Evolutionary conservation across 2,888 invertebrate species (phyloP).

Genomic region (Biston betularia): DNA sequence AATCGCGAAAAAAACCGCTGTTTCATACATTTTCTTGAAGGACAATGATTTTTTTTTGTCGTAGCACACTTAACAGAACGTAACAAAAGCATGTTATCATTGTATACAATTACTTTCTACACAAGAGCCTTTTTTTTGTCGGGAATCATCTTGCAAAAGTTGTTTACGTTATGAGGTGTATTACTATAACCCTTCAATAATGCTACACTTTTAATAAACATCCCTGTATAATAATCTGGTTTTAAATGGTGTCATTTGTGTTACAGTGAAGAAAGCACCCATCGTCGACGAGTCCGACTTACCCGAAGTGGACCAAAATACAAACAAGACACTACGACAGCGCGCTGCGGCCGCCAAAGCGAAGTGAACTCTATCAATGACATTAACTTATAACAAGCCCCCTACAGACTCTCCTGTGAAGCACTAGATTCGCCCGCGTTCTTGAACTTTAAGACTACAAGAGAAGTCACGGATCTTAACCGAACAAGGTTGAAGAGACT

Average conservation of each 20-base stretch:
- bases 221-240: background rate
- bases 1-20: too few species aligned
- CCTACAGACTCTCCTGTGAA: constrained; percentile 5
- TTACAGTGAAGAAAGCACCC: constrained; percentile 87
- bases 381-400: constrained; percentile 7
- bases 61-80: too few species aligned
- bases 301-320: constrained; percentile 97
- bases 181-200: too few species aligned
- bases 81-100: too few species aligned
- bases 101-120: too few species aligned
- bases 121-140: too few species aligned
- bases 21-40: too few species aligned
- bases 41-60: too few species aligned
- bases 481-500: too few species aligned
- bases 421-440: background rate
- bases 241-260: constrained; percentile 52
- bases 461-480: background rate
- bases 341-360: constrained; percentile 85
- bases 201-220: too few species aligned
- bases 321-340: constrained; percentile 90
- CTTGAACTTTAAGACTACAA: background rate
- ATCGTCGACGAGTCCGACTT: constrained; percentile 93
- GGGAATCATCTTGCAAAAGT: too few species aligned
- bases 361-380: constrained; percentile 74
- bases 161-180: too few species aligned